These are phyloP conservation scores for Acleris literana DNA, from an alignment of 2,888 invertebrate genomes.

Conservation along the genomic window DNA sequence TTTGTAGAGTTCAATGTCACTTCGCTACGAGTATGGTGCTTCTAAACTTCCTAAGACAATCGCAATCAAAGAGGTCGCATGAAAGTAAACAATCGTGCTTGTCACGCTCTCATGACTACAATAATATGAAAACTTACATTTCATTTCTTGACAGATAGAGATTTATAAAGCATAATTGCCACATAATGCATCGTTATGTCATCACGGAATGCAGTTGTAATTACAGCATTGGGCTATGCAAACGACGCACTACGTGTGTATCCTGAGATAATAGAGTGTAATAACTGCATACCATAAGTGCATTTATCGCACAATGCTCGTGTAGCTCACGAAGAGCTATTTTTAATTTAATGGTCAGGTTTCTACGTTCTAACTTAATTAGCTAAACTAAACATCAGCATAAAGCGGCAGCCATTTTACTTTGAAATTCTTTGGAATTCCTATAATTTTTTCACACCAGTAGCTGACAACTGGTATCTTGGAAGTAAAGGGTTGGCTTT, in stretches of 20 bases:
- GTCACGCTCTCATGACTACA: slow-evolving; percentile 63
- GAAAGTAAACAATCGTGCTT: slow-evolving; percentile 43
- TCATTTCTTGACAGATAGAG: slow-evolving; percentile 63
- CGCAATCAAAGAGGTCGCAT: slow-evolving; percentile 38
- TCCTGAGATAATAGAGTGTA: slow-evolving; percentile 32
- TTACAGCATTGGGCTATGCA: slow-evolving; percentile 32
- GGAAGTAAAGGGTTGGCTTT: too few relatives aligned
- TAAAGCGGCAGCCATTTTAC: too few relatives aligned
- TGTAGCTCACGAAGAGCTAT: slow-evolving; percentile 17
- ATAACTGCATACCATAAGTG: slow-evolving; percentile 30
- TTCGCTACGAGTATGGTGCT: slow-evolving; percentile 37
- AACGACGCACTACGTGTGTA: slow-evolving; percentile 18
- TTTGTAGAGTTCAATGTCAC: slow-evolving; percentile 50
- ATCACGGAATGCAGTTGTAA: slow-evolving; percentile 54
- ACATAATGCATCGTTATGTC: slow-evolving; percentile 62
- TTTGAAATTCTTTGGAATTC: too few relatives aligned
- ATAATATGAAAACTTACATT: slow-evolving; percentile 67
- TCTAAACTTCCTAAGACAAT: slow-evolving; percentile 22
- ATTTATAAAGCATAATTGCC: slow-evolving; percentile 57
- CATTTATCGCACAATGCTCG: slow-evolving; percentile 19
- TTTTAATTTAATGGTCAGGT: slow-evolving; percentile 14
- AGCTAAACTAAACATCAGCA: too few relatives aligned
- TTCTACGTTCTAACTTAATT: too few relatives aligned
- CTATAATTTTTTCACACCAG: too few relatives aligned
- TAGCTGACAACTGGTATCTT: too few relatives aligned